Conservation (phyloP, 1,140 invertebrate genomes). For the Aphelinus atriplicis region DNA sequence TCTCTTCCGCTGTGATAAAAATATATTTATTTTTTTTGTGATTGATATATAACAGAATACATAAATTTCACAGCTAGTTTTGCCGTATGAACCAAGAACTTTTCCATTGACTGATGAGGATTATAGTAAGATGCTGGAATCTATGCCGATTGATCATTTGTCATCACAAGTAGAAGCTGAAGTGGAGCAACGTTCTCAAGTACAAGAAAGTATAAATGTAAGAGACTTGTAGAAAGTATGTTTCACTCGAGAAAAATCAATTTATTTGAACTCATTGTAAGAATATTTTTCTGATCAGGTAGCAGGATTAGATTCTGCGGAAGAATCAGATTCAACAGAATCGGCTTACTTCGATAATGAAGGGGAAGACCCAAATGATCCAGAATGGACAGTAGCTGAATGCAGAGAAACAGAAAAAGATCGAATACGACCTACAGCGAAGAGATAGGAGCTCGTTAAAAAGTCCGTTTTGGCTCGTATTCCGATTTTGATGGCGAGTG, state of each 20-base stretch:
- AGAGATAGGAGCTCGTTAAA: slow-evolving; percentile 62
- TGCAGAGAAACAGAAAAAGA: slow-evolving; percentile 63
- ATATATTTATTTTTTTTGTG: slow-evolving; percentile 24
- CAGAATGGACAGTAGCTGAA: slow-evolving; percentile 76
- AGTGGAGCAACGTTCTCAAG: slow-evolving; percentile 53
- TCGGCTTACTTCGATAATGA: slow-evolving; percentile 69
- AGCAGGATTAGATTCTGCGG: slow-evolving; percentile 61
- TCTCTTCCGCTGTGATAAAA: too few species aligned
- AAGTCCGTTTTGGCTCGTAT: slow-evolving; percentile 54
- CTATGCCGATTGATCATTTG: slow-evolving; percentile 74
- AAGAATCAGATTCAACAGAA: slow-evolving; percentile 72
- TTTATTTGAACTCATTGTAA: not conserved
- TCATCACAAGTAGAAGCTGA: slow-evolving; percentile 29
- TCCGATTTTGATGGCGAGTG: slow-evolving; percentile 37
- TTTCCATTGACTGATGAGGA: slow-evolving; percentile 80
- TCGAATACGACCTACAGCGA: slow-evolving; percentile 63
- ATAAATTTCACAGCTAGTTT: slow-evolving; percentile 48
- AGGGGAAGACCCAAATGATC: slow-evolving; percentile 83
- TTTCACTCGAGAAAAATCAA: not conserved
- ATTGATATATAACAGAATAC: not conserved
- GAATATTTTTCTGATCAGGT: slow-evolving; percentile 45
- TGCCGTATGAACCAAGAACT: slow-evolving; percentile 76
- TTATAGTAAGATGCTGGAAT: slow-evolving; percentile 76
- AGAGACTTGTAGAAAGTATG: too few species aligned
- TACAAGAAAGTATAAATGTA: slow-evolving; percentile 56